Percentiles rank a stretch among this genome's conserved stretches.
Conservation (phyloP, 2,888 invertebrate genomes). For the Antitype chi region DNA sequence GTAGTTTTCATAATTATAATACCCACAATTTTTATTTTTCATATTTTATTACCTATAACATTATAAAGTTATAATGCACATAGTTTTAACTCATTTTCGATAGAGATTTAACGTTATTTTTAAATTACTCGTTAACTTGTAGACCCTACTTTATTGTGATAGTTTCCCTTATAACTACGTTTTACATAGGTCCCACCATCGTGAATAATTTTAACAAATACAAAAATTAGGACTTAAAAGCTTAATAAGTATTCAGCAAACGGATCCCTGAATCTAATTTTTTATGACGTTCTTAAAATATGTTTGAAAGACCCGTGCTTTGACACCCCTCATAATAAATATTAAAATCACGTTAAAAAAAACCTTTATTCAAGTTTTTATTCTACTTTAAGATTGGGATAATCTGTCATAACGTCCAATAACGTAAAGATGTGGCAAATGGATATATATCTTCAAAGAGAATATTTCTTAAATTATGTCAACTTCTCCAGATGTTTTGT, state of each 20-base stretch:
- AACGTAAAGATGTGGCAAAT: not conserved
- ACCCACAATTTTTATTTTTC: not conserved
- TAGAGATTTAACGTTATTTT: not conserved
- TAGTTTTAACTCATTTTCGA: not conserved
- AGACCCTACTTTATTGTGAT: not conserved
- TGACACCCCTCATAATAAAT: not conserved
- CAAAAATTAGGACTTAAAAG: not conserved
- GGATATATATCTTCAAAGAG: not conserved
- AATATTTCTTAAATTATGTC: not conserved
- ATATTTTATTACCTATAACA: not conserved
- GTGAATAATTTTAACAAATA: not conserved
- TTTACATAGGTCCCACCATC: not conserved
- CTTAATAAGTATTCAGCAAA: not conserved
- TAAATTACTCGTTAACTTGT: not conserved
- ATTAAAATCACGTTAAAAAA: not conserved
- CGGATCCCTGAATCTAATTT: not conserved
- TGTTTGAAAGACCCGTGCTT: not conserved
- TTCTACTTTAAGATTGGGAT: not conserved
- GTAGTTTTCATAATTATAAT: not conserved
- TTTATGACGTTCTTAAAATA: not conserved
- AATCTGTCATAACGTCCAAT: not conserved
- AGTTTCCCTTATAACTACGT: not conserved
- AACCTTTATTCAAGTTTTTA: not conserved
- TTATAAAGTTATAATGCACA: not conserved
- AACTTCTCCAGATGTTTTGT: not conserved